Conservation (phyloP, 1,140 invertebrate genomes). For the Neuroterus valhalla region DNA sequence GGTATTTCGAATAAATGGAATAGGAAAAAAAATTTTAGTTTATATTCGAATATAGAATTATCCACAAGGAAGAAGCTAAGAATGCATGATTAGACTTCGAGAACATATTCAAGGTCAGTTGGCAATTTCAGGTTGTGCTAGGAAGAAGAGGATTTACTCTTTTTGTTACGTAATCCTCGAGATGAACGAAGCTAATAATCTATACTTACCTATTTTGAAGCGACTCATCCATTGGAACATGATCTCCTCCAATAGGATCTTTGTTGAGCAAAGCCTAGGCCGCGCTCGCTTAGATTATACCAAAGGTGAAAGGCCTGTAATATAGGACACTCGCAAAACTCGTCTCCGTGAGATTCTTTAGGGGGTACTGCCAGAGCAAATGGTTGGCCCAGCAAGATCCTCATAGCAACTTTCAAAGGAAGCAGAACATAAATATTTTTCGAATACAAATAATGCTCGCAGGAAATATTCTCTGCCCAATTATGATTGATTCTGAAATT, state of each 20-base stretch:
- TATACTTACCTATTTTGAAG: slow-evolving; percentile 29
- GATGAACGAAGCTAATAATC: slow-evolving; percentile 10
- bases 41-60: no score
- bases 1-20: no score
- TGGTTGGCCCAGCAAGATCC: slow-evolving; percentile 40
- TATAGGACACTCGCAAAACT: slow-evolving; percentile 69
- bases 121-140: background rate
- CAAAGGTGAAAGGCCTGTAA: slow-evolving; percentile 71
- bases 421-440: slow-evolving; percentile 9
- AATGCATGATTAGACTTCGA: no score
- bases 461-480: background rate
- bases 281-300: slow-evolving; percentile 48
- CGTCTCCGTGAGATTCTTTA: slow-evolving; percentile 64
- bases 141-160: background rate
- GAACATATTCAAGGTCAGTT: no score
- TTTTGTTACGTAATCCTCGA: background rate
- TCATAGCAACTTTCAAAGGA: slow-evolving; percentile 21
- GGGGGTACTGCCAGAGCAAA: slow-evolving; percentile 49
- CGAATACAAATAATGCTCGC: background rate
- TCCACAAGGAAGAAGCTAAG: no score
- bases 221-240: slow-evolving; percentile 42
- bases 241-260: slow-evolving; percentile 44
- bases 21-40: no score
- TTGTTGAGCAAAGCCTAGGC: slow-evolving; percentile 50
- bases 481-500: background rate